Conservation (phyloP, 2,113 vertebrate genomes). For the Orycteropus afer region DNA sequence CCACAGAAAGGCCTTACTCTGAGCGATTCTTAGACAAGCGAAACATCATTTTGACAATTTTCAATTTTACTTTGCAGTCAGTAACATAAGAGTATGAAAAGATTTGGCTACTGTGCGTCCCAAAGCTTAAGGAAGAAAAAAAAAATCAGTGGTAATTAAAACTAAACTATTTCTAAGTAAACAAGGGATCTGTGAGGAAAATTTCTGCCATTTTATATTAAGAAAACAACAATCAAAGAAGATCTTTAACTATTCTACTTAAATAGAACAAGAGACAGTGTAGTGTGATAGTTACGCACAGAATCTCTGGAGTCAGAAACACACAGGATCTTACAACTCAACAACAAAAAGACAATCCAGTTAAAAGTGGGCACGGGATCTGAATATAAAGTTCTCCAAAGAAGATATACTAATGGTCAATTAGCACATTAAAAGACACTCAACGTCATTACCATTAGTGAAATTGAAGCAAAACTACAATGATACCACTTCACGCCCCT, state of each 20-base stretch:
- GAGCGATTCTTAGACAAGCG: neutral
- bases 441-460: neutral
- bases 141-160: neutral
- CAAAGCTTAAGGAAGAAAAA: constrained; percentile 5
- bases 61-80: neutral
- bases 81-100: neutral
- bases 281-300: neutral
- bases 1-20: neutral
- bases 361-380: neutral
- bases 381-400: neutral
- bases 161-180: constrained; percentile 22
- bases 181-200: neutral
- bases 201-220: constrained; percentile 26
- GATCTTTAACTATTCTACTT: constrained; percentile 32
- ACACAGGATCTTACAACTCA: too few species aligned
- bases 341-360: too few species aligned
- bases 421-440: neutral
- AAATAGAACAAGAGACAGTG: neutral
- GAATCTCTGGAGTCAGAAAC: constrained; percentile 2
- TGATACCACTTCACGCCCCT: neutral
- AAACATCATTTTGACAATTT: neutral
- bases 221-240: neutral
- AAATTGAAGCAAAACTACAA: neutral
- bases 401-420: neutral
- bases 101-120: neutral